Conservation (phyloP, 1,140 invertebrate genomes). For the Cydia strobilella region DNA sequence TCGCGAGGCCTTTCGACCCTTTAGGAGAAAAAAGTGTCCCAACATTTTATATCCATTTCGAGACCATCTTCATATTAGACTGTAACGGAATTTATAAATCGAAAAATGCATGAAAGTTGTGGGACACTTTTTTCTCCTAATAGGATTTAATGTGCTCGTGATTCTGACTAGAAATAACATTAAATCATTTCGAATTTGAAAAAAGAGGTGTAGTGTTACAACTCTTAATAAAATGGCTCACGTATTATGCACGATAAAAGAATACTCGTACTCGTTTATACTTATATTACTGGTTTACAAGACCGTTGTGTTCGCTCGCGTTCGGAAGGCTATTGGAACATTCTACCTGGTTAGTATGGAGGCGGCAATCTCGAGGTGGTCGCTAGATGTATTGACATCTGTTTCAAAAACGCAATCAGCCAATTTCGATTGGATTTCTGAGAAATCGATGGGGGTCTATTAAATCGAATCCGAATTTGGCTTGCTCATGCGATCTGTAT, state of each 20-base stretch:
- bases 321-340: not conserved
- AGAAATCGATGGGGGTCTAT: slow-evolving; percentile 24
- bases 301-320: not conserved
- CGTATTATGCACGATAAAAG: not conserved
- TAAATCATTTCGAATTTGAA: no score
- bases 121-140: no score
- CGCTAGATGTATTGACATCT: slow-evolving; percentile 56
- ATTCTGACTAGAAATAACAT: no score
- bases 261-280: no score
- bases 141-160: slow-evolving; percentile 29
- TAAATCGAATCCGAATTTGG: slow-evolving; percentile 7
- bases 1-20: no score
- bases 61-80: no score
- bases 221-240: no score
- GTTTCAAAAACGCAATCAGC: slow-evolving; percentile 40
- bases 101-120: no score
- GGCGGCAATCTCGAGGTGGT: slow-evolving; percentile 29
- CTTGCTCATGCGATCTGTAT: not conserved
- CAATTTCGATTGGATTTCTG: slow-evolving; percentile 25
- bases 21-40: no score
- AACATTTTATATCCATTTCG: no score
- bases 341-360: not conserved
- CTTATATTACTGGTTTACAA: not conserved
- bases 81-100: no score
- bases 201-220: no score